These are phyloP conservation scores for Dexiosoma caninum DNA, from an alignment of 2,888 invertebrate genomes.

Conservation along the genomic window DNA sequence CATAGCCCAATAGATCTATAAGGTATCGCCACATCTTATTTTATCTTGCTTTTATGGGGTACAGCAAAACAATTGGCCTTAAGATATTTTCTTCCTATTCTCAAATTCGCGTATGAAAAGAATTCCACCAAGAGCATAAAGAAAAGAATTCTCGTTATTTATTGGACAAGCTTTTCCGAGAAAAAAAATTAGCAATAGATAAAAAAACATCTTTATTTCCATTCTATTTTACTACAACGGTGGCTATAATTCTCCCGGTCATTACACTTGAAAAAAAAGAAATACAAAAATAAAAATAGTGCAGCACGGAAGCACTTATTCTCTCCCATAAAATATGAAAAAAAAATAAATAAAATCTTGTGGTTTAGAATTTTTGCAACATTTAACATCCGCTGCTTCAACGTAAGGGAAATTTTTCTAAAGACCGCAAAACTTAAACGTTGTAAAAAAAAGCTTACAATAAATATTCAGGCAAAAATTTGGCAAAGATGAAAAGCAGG, in stretches of 20 bases:
- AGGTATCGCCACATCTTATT: too few relatives aligned
- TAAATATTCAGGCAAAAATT: neutral
- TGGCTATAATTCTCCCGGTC: constrained; percentile 52
- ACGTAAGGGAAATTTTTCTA: constrained; percentile 11
- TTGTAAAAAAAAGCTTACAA: neutral
- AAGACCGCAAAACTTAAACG: neutral
- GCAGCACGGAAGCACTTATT: constrained; percentile 32
- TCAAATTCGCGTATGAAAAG: too few relatives aligned
- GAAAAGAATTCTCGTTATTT: too few relatives aligned
- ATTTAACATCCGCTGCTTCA: constrained; percentile 49
- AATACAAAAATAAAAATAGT: neutral
- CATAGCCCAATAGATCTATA: too few relatives aligned
- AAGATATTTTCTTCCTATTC: too few relatives aligned
- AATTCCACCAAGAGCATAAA: too few relatives aligned
- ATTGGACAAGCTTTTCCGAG: too few relatives aligned
- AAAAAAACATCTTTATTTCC: too few relatives aligned
- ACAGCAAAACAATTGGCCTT: too few relatives aligned
- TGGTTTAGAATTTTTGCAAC: constrained; percentile 43
- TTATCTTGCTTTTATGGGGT: too few relatives aligned
- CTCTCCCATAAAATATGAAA: neutral
- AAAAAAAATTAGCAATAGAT: too few relatives aligned
- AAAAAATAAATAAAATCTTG: constrained; percentile 8
- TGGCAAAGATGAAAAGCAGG: constrained; percentile 45
- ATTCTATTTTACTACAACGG: neutral
- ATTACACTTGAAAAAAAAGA: constrained; percentile 40